Evolutionary conservation across 2,888 invertebrate species (phyloP), one percentile per base, ranked within the genome.

Genomic region (Alloscopus bannaensis): DNA sequence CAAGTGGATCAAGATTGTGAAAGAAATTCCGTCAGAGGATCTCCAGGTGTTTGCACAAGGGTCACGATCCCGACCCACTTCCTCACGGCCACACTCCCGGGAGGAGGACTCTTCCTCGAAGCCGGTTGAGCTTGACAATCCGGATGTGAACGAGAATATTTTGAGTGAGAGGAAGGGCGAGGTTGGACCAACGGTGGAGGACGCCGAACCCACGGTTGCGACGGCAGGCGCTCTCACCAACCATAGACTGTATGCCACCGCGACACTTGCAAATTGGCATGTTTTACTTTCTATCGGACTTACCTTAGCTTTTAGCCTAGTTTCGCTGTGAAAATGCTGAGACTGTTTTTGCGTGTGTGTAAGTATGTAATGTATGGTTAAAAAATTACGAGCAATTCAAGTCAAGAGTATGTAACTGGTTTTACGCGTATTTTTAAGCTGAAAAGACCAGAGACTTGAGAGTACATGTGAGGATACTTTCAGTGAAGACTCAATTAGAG

Each of bases 1-100:
- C 64, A 84, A 84, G 36, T 84, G 83, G 83, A 84, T 84, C 52
- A 84, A 84, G 29, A 82, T 84, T 20, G 79, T 78, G 22, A 81
- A 77, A 47, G 81, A 81, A 16, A 72, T 84, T 55, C 79, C 82
- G 8, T 24, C 81, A 0, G 59, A 71, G 28, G 81, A 81, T 18
- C 80, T 82, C 26, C 68, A 68, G 52, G 64, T 73, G 0, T 82
- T 77, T 77, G 73, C 76, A 42, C 64, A 29, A 28, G 29, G 6
- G 1, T 20, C 77, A 20, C 42, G 45, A 29, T 47, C 68, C 26
- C 68, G 76, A 26, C 62, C 76, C 28, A 64, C 64, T 18, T 20
- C 26, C 29, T 11, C 59, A 59, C 26, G 2, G 26, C 59, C 59
- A 28, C 28, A 18, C 18, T 29, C 70, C n/a, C 64, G 71, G 1